Base-by-base conservation (phyloP, 1,140 invertebrate species). In the Drosophila navojoa region DNA sequence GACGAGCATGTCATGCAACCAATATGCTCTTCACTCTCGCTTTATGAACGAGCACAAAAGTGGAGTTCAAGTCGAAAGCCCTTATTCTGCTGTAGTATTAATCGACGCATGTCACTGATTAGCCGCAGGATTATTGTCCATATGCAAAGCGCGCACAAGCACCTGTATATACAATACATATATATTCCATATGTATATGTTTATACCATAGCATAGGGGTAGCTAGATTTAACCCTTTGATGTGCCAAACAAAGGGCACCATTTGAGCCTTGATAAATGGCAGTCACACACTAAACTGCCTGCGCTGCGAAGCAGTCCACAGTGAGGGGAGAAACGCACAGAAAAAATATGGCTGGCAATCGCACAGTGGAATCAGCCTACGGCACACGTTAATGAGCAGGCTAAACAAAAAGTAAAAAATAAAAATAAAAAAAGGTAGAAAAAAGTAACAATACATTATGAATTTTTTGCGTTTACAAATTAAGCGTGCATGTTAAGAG, bases 81-180 rank as follows among this genome's bases (percentile, higher is more conserved):
- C 42, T 50, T 66, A 47, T 53, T 74, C 13, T 11, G 35, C 61
- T 57, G 72, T 87, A 82, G 87, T 89, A 79, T 82, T 87, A 87
- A 87, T 87, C 71, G 82, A 87, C 84, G 82, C 79, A 73, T 87
- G 84, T 87, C 82, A 79, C 79, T 82, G 79, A 87, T 87, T 87
- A 87, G 82, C 84, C 82, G 82, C 76, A 82, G 82, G 82, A 87
- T 81, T 87, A 38, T 38, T 86, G 25, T 82, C 79, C 70, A 79
- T 77, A 79, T 79, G 76, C 79, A 52, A 54, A 49, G 68, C 81
- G 86, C 76, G 13, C 35, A 38, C 35, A 38, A 38, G 35, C 35
- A 38, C 35, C 35, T 38, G 35, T 35, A 35, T 35, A 35, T 35
- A 35, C 10, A 5, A 35, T 35, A 35, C 10, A 35, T 35, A 32